Conservation (phyloP, 2,113 vertebrate species). For the Epinephelus cyanopodus region DNA sequence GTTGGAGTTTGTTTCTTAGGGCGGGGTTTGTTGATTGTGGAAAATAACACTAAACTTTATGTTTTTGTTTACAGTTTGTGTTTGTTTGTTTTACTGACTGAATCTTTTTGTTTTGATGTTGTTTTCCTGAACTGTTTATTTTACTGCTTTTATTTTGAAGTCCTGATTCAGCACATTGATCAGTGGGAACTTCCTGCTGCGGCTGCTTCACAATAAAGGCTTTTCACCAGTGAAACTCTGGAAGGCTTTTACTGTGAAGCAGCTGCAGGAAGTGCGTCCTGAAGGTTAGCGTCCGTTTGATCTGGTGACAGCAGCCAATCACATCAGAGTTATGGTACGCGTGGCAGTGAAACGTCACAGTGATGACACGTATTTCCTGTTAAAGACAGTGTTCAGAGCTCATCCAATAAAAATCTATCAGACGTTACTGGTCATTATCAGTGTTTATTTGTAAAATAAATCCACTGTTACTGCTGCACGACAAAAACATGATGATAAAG, state of each 20-base stretch:
- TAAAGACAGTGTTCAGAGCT: not conserved
- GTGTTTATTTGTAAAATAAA: too few relatives aligned
- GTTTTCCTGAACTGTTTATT: not conserved
- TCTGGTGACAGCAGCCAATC: not conserved
- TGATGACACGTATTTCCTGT: not conserved
- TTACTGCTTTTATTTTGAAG: not conserved
- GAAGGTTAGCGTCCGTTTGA: not conserved
- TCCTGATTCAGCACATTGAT: not conserved
- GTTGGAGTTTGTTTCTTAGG: not conserved
- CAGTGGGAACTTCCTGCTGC: slow-evolving; percentile 8
- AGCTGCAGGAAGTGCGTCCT: not conserved
- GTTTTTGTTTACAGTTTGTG: slow-evolving; percentile 32
- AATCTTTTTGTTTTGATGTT: not conserved
- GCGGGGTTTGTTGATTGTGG: not conserved
- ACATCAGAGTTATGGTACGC: slow-evolving; percentile 25
- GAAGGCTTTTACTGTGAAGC: slow-evolving; percentile 33
- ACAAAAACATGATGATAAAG: too few relatives aligned
- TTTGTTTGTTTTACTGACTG: slow-evolving; percentile 33
- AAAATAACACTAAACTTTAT: slow-evolving; percentile 62
- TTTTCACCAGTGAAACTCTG: not conserved
- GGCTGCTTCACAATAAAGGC: slow-evolving; percentile 46
- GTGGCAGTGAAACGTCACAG: not conserved
- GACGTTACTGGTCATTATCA: too few relatives aligned
- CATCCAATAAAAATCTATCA: too few relatives aligned
- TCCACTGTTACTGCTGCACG: too few relatives aligned